Base-by-base conservation (phyloP, 2,113 vertebrate species). In the Melanotaenia duboulayi region DNA sequence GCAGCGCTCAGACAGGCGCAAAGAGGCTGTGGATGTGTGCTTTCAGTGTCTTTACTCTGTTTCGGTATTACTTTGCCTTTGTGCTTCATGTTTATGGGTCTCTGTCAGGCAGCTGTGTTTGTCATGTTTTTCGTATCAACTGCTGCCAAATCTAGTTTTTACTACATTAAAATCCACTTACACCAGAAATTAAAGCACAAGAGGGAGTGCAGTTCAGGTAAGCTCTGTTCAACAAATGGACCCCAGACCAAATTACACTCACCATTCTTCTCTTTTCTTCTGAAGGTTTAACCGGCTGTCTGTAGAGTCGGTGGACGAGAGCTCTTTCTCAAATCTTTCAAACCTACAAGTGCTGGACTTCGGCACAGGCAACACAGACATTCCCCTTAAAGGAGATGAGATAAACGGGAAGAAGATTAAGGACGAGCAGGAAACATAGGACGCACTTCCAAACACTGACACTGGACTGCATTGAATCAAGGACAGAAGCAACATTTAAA, bases 281-380 rank as follows among this genome's bases (percentile, higher is more conserved):
- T 48, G 12, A 80, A 99, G 97, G 91, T 96, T 94, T 87, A 99
- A 99, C 87, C 96, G 94, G 66, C 94, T 99, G 79, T 94, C 96
- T 0, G 92, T 94, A 80, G 93, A 92, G 78, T 90, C 95, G 0
- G 93, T 97, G 85, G 95, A 95, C 24, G 96, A 97, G 76, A 96
- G 93, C 32, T 94, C 92, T 32, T 97, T 99, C 77, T 91, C 95
- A 78, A 93, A 93, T 76, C 94, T 99, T 85, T 91, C 93, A 76
- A 93, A 96, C 65, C 92, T 99, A 65, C 96, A 97, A 82, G 96
- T 97, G 37, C 73, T 99, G 75, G 97, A 99, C 90, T 93, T 97
- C 50, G 96, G 96, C 44, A 78, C 87, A 0, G 90, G 81, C 65
- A 87, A 80, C 73, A 20, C 48, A 1, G 73, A 86, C n/a, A 62